Evolutionary conservation across 2,888 invertebrate genomes (phyloP), one percentile per base, ranked within the genome.

Genomic region (Oxycera nigricornis): DNA sequence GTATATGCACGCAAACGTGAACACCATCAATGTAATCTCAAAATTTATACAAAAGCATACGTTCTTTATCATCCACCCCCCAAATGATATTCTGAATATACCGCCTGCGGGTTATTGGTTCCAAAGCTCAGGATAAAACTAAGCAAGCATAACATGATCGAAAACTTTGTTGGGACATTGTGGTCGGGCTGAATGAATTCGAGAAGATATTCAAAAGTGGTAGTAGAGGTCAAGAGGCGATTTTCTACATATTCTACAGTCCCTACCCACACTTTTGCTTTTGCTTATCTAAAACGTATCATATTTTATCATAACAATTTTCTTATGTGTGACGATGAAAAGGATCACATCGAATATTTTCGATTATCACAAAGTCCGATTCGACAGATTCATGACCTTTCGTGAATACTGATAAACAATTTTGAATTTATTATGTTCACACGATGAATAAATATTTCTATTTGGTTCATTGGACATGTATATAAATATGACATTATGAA

Each of bases 101-200:
- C 41, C 65, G 65, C 65, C 65, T 65, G 65, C 24, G 41, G 65
- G 39, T 65, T 65, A 65, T 65, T 65, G 65, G 65, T 39, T 65
- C 20, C 65, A 35, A 24, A 65, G 65, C 24, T 41, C 17, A 20
- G 55, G 52, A 70, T 70, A 52, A 68, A 70, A 55, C 70, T 31
- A 55, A 55, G 24, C 55, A 70, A 70, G 55, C 70, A 70, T 30
- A 70, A 70, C 70, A 52, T 70, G 70, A 70, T 70, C 46, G 7
- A 22, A 55, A 24, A 17, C n/a, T n/a, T n/a, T 14, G 46, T 9
- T 22, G 22, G 55, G 22, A 20, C 1, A 24, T 55, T 4, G 55
- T 35, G 31, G 31, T 20, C 17, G 20, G 31, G 62, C 35, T 17
- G 17, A 20, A 61, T 17, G 31, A 17, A 35, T 14, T 3, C 31